These are phyloP conservation scores for Centrocercus urophasianus DNA, from an alignment of 2,113 vertebrate species.

Conservation along the genomic window DNA sequence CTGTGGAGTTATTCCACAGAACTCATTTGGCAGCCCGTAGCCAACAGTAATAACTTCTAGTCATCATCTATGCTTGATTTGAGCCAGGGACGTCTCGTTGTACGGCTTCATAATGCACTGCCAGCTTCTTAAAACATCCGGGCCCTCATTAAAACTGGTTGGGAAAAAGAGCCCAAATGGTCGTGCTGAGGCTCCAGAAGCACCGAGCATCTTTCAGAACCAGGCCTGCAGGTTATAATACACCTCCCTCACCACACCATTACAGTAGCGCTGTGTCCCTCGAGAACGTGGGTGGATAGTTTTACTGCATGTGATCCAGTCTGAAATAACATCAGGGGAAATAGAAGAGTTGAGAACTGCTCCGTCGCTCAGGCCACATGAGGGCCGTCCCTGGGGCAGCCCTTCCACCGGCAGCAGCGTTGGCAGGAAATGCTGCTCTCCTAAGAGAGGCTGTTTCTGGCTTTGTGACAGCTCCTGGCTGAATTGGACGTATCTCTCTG, in stretches of 20 bases:
- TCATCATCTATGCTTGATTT: not conserved
- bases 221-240: not conserved
- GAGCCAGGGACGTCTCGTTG: not conserved
- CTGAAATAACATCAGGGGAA: not conserved
- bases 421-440: not conserved
- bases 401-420: accelerated
- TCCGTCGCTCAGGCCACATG: not conserved
- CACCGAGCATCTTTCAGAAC: not conserved
- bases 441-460: conserved; percentile 17
- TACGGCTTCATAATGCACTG: not conserved
- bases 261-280: not conserved
- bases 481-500: not conserved
- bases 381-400: not conserved
- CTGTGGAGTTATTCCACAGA: not conserved
- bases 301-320: not conserved
- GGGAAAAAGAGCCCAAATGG: not conserved
- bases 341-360: not conserved
- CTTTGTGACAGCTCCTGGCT: not conserved
- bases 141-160: not conserved
- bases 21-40: not conserved
- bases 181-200: not conserved
- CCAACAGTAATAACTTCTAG: not conserved
- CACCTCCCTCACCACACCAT: not conserved
- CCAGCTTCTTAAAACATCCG: not conserved
- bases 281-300: not conserved